Conservation (phyloP, 2,888 invertebrate genomes). For the Folsomia manolachei region DNA sequence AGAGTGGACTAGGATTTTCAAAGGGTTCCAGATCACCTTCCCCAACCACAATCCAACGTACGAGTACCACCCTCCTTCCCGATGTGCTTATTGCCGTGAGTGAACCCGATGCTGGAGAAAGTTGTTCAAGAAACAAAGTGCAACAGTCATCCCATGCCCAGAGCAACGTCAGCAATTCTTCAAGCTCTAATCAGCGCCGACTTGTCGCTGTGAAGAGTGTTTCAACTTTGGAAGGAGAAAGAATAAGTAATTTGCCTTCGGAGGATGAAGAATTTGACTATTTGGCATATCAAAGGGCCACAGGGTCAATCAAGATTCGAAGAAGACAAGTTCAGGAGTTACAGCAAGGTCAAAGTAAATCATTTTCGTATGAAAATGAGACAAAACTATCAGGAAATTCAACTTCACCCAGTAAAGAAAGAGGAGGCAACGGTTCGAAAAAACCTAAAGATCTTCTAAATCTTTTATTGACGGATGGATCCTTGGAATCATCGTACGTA, state of each 20-base stretch:
- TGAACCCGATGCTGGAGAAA: conserved; percentile 35
- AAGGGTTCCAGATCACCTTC: conserved; percentile 24
- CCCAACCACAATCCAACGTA: conserved; percentile 27
- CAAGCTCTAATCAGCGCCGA: neutral
- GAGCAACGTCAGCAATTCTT: neutral
- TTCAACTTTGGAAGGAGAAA: conserved; percentile 7
- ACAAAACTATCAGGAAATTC: conserved; percentile 21
- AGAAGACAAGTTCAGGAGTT: conserved; percentile 24
- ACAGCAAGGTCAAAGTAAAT: conserved; percentile 28
- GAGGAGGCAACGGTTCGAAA: conserved; percentile 20
- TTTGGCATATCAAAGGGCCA: conserved; percentile 24
- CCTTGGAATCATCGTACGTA: conserved; percentile 56
- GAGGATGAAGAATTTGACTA: conserved; percentile 15
- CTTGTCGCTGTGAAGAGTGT: neutral
- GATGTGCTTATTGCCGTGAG: conserved; percentile 47
- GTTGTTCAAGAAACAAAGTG: conserved; percentile 20
- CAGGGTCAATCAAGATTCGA: conserved; percentile 12
- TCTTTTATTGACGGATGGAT: conserved; percentile 53
- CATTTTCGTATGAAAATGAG: conserved; percentile 30
- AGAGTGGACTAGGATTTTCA: conserved; percentile 27
- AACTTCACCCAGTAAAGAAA: conserved; percentile 7
- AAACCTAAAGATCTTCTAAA: conserved; percentile 54
- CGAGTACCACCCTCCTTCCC: conserved; percentile 37
- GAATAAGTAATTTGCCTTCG: conserved; percentile 1
- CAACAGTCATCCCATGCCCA: conserved; percentile 17